Base-by-base conservation (phyloP, 2,113 vertebrate genomes). In the Poeciliopsis occidentalis region DNA sequence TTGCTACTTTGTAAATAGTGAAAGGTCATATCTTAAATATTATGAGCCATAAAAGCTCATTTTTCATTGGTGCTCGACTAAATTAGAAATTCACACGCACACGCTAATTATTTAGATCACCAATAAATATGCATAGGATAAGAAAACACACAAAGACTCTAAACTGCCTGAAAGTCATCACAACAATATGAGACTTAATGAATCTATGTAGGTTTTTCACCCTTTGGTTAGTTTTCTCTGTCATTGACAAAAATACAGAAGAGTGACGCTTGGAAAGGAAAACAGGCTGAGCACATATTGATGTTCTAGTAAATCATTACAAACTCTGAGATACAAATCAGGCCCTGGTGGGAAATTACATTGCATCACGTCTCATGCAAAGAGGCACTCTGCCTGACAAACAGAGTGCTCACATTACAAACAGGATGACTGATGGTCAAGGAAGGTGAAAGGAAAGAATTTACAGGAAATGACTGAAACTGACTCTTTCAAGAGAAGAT, bases 281-380 rank as follows among this genome's bases (percentile, higher is more conserved):
- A 71, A 32, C 29, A 66, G 34, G 76, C 74, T 78, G 67, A 84
- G 26, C 57, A 73, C 66, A 73, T 82, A 87, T 90, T 84, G 80
- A 84, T 80, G 41, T 73, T 73, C 64, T 78, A 61, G 85, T 89
- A 70, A 90, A 92, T 87, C 44, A 90, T 89, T 90, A 80, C 39
- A 73, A n/a, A 51, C 34, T 37, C 34, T 61, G 12, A 39, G 34
- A 62, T 69, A 34, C 54, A 30, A 63, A 60, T 32, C 71, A 66
- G 54, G 57, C 30, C 71, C 61, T 90, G 76, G 75, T 69, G 29
- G 76, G 78, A 91, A 84, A 75, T 75, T 39, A 70, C 65, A 54
- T 47, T 44, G 26, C 39, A 72, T 51, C 61, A 24, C 7, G 60
- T 71, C 41, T 7, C 13, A 39, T 61, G 15, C 29, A 57, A 68